phyloP scores from a whole-genome alignment of 2,888 invertebrate species.

The Mythimna albipuncta region DNA sequence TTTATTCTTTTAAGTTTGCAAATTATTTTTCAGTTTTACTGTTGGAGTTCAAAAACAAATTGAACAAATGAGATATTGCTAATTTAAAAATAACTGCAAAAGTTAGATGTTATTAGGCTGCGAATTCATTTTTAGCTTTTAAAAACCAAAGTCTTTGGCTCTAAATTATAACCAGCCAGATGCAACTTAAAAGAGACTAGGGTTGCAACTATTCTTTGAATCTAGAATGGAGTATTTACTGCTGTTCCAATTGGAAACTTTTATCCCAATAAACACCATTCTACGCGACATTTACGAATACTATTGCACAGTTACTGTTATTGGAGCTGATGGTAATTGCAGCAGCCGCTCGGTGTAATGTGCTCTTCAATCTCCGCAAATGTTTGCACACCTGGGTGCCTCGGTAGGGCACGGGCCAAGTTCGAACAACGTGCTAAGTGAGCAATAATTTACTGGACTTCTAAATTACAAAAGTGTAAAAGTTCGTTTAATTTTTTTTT shows the following conservation, averaged over 20 bases:
- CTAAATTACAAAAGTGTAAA: too few relatives aligned
- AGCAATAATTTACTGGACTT: not conserved
- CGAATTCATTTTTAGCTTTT: too few relatives aligned
- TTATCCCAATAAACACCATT: not conserved
- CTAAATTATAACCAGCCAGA: not conserved
- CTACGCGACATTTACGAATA: constrained; percentile 2
- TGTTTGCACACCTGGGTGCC: constrained; percentile 1
- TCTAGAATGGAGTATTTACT: not conserved
- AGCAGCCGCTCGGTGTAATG: constrained; percentile 6
- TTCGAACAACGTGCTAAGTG: not conserved
- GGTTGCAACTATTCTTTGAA: not conserved
- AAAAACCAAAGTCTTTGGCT: too few relatives aligned
- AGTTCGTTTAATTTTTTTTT: too few relatives aligned
- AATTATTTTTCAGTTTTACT: too few relatives aligned
- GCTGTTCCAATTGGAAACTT: not conserved
- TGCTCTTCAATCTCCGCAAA: constrained; percentile 16
- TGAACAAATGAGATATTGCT: too few relatives aligned
- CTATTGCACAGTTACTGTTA: constrained; percentile 11
- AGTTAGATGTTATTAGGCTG: too few relatives aligned
- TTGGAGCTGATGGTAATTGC: constrained; percentile 9
- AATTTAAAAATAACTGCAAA: too few relatives aligned
- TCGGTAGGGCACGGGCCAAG: not conserved
- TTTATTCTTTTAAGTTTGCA: too few relatives aligned
- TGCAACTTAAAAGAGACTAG: not conserved
- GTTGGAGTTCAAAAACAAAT: too few relatives aligned